Evolutionary conservation across 2,888 invertebrate genomes (phyloP), one percentile per base, ranked within the genome.

Genomic region (Lepetodrilus schrolli): DNA sequence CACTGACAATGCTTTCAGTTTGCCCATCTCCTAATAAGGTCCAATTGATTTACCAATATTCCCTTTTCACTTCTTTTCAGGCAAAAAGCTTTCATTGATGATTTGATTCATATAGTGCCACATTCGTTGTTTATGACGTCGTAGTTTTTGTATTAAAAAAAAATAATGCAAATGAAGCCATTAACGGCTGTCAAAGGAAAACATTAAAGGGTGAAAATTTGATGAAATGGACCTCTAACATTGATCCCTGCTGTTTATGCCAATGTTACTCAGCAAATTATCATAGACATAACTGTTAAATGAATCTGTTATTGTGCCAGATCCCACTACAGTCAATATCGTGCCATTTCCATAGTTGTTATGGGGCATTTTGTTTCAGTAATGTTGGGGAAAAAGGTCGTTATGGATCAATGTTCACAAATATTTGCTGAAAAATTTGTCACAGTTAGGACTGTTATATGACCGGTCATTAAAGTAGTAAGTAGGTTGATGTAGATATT

Each of bases 51-150:
- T 58, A 17, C 30, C 58, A 58, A 58, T 58, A 21, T 58, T 30
- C 26, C 34, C 58, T n/a, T 23, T 23, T 30, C 26, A 58, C 30
- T 58, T 58, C 30, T 58, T 30, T 17, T 43, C 17, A 17, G 30
- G 17, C 58, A 23, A 30, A 58, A 58, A 58, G 30, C 26, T 30
- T 58, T 58, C n/a, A 4, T 17, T 43, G 58, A 17, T 13, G 34
- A 58, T 58, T 58, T 58, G 58, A 58, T 58, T 58, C 10, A 58
- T 30, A 58, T 58, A 58, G 17, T 58, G 30, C 30, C 58, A 58
- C 58, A 58, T 58, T 34, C 34, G 58, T 30, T 58, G 30, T 58
- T 58, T 58, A 43, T 43, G 26, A 23, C n/a, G 58, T 30, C 30
- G 21, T 48, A 17, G 34, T 30, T 34, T 23, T 26, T 34, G 30